Base-by-base conservation (phyloP, 1,140 invertebrate species). In the Drosophila chauvacae region DNA sequence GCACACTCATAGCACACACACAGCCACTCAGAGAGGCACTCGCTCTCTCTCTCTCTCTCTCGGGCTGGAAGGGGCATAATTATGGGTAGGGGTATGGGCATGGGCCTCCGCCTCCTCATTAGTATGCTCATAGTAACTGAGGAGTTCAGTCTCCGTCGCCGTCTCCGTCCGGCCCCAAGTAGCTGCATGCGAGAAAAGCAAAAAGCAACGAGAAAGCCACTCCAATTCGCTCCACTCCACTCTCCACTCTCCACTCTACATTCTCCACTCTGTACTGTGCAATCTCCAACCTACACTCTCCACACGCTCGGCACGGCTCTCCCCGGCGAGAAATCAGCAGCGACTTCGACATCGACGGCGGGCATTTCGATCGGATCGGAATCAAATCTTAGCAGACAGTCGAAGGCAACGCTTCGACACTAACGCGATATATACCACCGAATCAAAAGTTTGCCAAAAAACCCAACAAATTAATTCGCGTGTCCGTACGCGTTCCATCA, bases 101-200 rank as follows among this genome's bases (percentile, higher is more conserved):
- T 18, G 65, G 66, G 72, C 71, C 62, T 55, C 55, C 81, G 63
- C 77, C 83, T 87, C 76, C 84, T 87, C 80, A 83, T 88, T 87
- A 86, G 83, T 86, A 83, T 66, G 80, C 72, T 88, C 72, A 87
- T 83, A 87, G 84, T 80, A 60, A 80, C 76, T 77, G 84, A 80
- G 79, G 84, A 73, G 76, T 76, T 87, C 80, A 72, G 80, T 88
- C 55, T 48, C n/a, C 56, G 73, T 30, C 30, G 3, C 14, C 23
- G 26, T 41, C 44, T 39, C 44, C 44, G 44, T 44, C 44, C 44
- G 44, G 44, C 44, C 44, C 41, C 23, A 50, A 61, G 35, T 20
- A 16, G 55, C 39, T 51, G 39, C 69, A 51, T 30, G 68, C 68
- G 20, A 73, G 53, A 60, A 51, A 16, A 55, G 26, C 18, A n/a